Base-by-base conservation (phyloP, 2,888 invertebrate genomes). In the Agrochola lychnidis region DNA sequence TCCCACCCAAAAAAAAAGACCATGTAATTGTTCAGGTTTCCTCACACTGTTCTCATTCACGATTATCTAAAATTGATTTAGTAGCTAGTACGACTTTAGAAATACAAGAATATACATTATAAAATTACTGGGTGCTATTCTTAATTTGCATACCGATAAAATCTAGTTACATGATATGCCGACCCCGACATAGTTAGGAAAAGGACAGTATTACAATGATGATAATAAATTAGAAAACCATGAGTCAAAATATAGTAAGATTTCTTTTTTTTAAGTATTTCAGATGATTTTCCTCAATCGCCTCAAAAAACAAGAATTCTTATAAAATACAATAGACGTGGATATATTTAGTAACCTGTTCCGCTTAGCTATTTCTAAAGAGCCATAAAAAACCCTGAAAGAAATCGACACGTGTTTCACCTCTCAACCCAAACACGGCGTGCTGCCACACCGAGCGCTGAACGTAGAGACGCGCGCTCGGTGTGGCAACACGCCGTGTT, bases 101-200 rank as follows among this genome's bases (percentile, higher is more conserved):
- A 12, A 36, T 72, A 45, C 42, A 16, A 30, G 3, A 30, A 45
- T 4, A 0, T 45, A 51, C 19, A 51, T 53, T 53, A 53, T 22
- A 70, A 57, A 48, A 30, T 25, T 42, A 59, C 25, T 30, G 4
- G 19, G 14, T 36, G 30, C 3, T 64, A 19, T n/a, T 76, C 30
- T 3, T 36, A 61, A 76, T 76, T 76, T 51, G 67, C 78, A 77
- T 61, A 51, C 14, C 2, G 80, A 72, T 79, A 51, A 9, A 25
- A 80, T 79, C 80, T 36, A 22, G 73, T 51, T 22, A 64, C 7
- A 64, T 72, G 42, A 79, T 56, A 77, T 61, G 14, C 30, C 22
- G 25, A 45, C 61, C 61, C 16, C 45, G 19, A 36, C 79, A 70
- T 61, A 22, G 1, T 78, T 78, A 78, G 0, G 40, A 19, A 48